phyloP scores from a whole-genome alignment of 2,797 vertebrate genomes.

The Arrhamphus sclerolepis region DNA sequence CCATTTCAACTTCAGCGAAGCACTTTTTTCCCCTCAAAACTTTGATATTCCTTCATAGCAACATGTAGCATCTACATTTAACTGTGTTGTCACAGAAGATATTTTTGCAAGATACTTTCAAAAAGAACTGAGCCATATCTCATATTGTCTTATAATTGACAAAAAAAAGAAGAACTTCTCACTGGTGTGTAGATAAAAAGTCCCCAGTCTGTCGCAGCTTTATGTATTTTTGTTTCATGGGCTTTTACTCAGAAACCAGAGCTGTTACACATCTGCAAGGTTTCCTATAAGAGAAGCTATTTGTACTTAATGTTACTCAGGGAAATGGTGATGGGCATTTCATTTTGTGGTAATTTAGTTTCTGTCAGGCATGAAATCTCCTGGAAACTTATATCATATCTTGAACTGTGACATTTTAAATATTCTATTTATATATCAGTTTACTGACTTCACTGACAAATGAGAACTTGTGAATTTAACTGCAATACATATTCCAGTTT shows the following conservation, averaged over 20 bases:
- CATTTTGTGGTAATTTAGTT: not conserved
- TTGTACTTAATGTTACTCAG: slow-evolving; percentile 37
- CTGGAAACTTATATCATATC: not conserved
- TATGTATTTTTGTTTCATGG: slow-evolving; percentile 10
- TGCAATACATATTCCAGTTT: slow-evolving; percentile 8
- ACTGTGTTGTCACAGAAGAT: not conserved
- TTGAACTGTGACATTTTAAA: not conserved
- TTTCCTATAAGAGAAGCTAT: slow-evolving; percentile 7
- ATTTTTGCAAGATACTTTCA: not conserved
- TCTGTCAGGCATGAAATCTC: not conserved
- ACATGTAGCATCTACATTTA: slow-evolving; percentile 13
- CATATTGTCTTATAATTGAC: slow-evolving; percentile 1
- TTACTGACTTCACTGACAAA: not conserved
- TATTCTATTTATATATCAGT: slow-evolving; percentile 17
- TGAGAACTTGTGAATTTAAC: not conserved
- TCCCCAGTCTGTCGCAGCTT: slow-evolving; percentile 7
- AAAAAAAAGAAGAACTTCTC: not conserved
- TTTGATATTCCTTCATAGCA: not conserved
- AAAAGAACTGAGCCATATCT: slow-evolving; percentile 7
- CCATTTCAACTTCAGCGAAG: not conserved
- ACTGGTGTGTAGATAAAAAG: not conserved
- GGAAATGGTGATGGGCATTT: slow-evolving; percentile 11
- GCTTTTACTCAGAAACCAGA: slow-evolving; percentile 4
- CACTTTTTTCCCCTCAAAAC: no score
- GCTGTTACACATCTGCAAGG: slow-evolving; percentile 8